These are phyloP conservation scores for Anabacerthia variegaticeps DNA, from an alignment of 2,797 vertebrate species.

Conservation along the genomic window DNA sequence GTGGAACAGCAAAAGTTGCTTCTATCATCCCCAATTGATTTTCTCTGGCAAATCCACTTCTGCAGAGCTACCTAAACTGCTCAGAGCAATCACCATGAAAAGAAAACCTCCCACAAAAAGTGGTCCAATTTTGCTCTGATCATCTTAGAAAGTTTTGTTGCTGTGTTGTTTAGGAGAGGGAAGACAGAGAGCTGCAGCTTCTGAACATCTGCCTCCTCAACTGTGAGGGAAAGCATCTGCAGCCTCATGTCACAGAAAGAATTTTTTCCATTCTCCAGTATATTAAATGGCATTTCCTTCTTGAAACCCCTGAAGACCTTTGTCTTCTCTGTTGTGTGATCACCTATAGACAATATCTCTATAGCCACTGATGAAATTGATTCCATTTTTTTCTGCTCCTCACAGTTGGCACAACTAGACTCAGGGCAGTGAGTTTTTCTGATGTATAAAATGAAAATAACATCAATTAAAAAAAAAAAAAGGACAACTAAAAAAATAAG, in stretches of 20 bases:
- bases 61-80: neutral
- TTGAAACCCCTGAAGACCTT: neutral
- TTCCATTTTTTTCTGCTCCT: neutral
- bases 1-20: constrained; percentile 35
- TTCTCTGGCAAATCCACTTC: neutral
- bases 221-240: neutral
- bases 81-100: neutral
- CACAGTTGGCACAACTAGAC: neutral
- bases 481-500: neutral
- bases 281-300: neutral
- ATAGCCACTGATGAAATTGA: neutral
- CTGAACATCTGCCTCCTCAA: neutral
- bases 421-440: neutral
- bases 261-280: neutral
- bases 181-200: neutral
- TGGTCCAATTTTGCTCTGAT: neutral
- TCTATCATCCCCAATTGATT: constrained; percentile 6
- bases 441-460: neutral
- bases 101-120: neutral
- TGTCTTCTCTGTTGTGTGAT: neutral
- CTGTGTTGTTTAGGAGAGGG: neutral
- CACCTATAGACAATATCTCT: neutral
- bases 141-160: neutral
- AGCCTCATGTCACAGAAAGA: neutral
- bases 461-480: neutral